A percentile compares a stretch with the other conserved stretches of the same genome.
Evolutionary conservation across 2,888 invertebrate species (phyloP).

Genomic region (Patella pellucida): DNA sequence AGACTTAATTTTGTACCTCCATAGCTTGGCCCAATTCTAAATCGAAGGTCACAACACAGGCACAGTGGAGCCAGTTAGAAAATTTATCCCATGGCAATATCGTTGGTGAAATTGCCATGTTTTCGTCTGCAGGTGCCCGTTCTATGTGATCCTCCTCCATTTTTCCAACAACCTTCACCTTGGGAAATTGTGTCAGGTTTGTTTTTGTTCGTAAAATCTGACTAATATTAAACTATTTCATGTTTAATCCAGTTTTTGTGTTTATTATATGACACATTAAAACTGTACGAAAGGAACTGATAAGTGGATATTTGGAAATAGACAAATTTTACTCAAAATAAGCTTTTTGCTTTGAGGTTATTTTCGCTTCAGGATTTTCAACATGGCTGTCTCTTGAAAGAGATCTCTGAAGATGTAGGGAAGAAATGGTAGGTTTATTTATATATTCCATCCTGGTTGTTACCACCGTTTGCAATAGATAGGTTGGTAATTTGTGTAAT

Average conservation of each 20-base stretch:
- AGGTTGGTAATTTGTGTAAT: too few species aligned
- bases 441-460: too few species aligned
- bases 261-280: too few species aligned
- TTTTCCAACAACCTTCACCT: conserved; percentile 14
- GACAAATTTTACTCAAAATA: too few species aligned
- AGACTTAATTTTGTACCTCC: conserved; percentile 77
- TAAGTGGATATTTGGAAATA: too few species aligned
- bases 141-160: conserved; percentile 27
- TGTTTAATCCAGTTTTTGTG: too few species aligned
- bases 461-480: too few species aligned
- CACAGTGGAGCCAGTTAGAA: conserved; percentile 95
- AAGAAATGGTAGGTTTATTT: conserved; percentile 23
- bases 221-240: too few species aligned
- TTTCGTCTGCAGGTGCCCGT: conserved; percentile 28
- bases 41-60: conserved; percentile 98
- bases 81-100: conserved; percentile 73
- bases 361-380: conserved; percentile 39
- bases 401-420: conserved; percentile 27
- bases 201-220: not conserved
- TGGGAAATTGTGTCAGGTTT: not conserved
- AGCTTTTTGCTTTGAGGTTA: not conserved
- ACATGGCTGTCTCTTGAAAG: conserved; percentile 63
- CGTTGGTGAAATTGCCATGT: conserved; percentile 49
- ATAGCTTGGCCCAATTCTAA: conserved; percentile 98
- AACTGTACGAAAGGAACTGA: too few species aligned